Conservation (phyloP, 2,888 invertebrate species). For the Noctuana brunneofusca region DNA sequence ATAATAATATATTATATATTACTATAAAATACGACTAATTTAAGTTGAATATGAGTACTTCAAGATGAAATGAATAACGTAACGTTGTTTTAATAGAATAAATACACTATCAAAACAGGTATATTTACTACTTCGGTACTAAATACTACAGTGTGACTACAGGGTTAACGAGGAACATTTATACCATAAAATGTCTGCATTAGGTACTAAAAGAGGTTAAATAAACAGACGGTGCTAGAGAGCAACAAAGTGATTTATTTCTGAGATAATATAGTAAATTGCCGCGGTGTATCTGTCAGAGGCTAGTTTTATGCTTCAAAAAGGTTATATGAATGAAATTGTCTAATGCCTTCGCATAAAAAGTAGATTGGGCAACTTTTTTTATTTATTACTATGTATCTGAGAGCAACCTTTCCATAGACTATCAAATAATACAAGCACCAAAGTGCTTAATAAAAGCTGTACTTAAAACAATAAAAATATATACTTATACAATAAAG, state of each 20-base stretch:
- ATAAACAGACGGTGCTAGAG: slow-evolving; percentile 12
- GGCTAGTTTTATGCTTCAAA: background rate
- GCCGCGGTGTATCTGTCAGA: background rate
- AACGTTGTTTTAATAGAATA: too few relatives aligned
- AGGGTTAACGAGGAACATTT: background rate
- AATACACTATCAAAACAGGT: too few relatives aligned
- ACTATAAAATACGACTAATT: too few relatives aligned
- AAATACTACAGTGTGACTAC: background rate
- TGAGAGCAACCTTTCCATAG: too few relatives aligned
- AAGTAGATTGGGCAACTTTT: background rate
- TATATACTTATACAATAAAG: too few relatives aligned
- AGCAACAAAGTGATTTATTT: slow-evolving; percentile 23
- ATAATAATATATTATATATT: too few relatives aligned
- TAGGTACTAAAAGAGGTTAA: slow-evolving; percentile 11
- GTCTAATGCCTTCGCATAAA: background rate
- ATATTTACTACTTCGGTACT: too few relatives aligned
- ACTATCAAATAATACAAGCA: too few relatives aligned
- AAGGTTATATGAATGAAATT: background rate
- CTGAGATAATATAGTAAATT: slow-evolving; percentile 4
- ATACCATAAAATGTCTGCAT: slow-evolving; percentile 1
- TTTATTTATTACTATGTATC: too few relatives aligned
- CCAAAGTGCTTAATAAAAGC: too few relatives aligned
- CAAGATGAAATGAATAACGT: too few relatives aligned
- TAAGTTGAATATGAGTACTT: slow-evolving; percentile 3
- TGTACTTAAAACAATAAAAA: too few relatives aligned